phyloP scores from a whole-genome alignment of 2,797 vertebrate species.

The Siniperca scherzeri region DNA sequence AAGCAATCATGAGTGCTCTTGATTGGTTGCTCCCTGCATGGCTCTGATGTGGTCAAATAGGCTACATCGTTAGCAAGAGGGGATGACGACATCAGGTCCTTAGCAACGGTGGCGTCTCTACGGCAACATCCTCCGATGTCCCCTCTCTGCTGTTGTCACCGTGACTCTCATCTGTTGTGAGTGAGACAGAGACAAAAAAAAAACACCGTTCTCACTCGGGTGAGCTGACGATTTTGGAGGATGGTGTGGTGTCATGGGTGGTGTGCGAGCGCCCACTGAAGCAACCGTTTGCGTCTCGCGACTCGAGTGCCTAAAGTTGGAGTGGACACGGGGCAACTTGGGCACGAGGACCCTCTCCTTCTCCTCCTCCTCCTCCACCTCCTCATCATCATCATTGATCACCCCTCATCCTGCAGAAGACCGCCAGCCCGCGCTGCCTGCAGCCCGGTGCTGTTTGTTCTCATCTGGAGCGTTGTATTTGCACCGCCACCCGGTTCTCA shows the following conservation, averaged over 20 bases:
- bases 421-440: background rate
- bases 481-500: background rate
- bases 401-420: background rate
- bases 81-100: conserved; percentile 77
- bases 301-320: conserved; percentile 51
- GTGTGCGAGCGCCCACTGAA: conserved; percentile 18
- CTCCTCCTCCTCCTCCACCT: background rate
- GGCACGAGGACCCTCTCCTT: conserved; percentile 16
- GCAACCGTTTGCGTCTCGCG: conserved; percentile 22
- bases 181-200: conserved; percentile 1
- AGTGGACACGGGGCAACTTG: conserved; percentile 38
- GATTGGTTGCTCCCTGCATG: background rate
- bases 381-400: background rate
- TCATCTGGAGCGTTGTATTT: conserved; percentile 12
- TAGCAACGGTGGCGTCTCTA: conserved; percentile 86
- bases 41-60: conserved; percentile 24
- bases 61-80: conserved; percentile 29
- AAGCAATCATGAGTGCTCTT: background rate
- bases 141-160: conserved; percentile 52
- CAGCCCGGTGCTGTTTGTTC: background rate
- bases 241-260: conserved; percentile 39
- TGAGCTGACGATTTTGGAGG: background rate
- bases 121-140: conserved; percentile 81
- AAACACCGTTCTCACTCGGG: background rate
- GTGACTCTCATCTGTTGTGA: conserved; percentile 49